Evolutionary conservation across 2,888 invertebrate genomes (phyloP).

Genomic region (Aromia moschata): DNA sequence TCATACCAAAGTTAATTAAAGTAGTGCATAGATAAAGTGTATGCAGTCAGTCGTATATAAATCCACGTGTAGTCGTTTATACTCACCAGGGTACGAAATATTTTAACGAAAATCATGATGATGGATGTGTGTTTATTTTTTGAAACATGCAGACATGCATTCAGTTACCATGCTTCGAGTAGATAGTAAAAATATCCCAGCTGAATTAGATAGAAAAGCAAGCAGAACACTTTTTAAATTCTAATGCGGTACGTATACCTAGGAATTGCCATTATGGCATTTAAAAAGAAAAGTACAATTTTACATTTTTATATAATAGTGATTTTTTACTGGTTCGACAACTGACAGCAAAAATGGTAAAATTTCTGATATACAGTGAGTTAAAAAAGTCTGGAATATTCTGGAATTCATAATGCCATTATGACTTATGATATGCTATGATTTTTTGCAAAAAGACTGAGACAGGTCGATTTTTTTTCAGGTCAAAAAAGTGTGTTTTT

Average conservation of each 20-base stretch:
- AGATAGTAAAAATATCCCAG: too few relatives aligned
- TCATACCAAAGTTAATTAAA: slow-evolving; percentile 1
- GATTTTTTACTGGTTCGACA: not conserved
- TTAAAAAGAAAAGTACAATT: too few relatives aligned
- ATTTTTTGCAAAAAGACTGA: too few relatives aligned
- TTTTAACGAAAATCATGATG: not conserved
- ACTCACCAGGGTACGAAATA: slow-evolving; percentile 10
- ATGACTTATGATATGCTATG: too few relatives aligned
- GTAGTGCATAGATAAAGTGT: slow-evolving; percentile 8
- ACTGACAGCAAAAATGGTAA: not conserved
- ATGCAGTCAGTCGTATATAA: not conserved
- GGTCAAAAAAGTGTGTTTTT: too few relatives aligned
- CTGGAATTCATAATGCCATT: too few relatives aligned
- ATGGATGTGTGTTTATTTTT: slow-evolving; percentile 7
- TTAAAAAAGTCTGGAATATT: not conserved
- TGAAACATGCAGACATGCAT: slow-evolving; percentile 17
- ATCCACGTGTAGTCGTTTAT: not conserved
- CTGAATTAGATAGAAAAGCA: too few relatives aligned
- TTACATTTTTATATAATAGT: too few relatives aligned
- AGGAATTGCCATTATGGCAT: too few relatives aligned
- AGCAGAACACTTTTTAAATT: too few relatives aligned
- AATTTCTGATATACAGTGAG: not conserved
- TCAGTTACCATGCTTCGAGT: slow-evolving; percentile 13
- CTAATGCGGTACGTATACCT: too few relatives aligned
- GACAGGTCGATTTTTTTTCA: too few relatives aligned